phyloP scores from a whole-genome alignment of 2,888 invertebrate species.

The Platypus cylindrus region DNA sequence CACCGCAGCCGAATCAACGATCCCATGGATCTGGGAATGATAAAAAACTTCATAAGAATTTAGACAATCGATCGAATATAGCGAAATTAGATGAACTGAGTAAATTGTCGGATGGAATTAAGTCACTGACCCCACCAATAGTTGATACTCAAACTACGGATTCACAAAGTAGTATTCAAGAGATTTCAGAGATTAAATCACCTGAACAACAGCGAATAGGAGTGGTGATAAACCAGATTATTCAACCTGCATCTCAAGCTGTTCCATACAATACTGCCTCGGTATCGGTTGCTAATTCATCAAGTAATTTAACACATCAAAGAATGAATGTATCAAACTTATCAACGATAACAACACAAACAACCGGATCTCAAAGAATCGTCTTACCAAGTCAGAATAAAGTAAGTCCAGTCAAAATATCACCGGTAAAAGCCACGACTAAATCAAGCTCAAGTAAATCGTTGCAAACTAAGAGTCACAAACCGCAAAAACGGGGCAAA shows the following conservation, averaged over 20 bases:
- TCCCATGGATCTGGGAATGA: slow-evolving; percentile 16
- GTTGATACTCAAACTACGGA: slow-evolving; percentile 34
- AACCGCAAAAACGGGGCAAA: slow-evolving; percentile 17
- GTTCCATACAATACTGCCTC: slow-evolving; percentile 27
- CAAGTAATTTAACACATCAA: slow-evolving; percentile 25
- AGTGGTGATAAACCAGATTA: slow-evolving; percentile 14
- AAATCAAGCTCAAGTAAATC: slow-evolving; percentile 48
- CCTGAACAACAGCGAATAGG: slow-evolving; percentile 23
- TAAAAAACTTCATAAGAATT: slow-evolving; percentile 4
- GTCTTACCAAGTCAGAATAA: slow-evolving; percentile 40
- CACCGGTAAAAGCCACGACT: slow-evolving; percentile 43
- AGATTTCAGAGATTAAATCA: slow-evolving; percentile 26
- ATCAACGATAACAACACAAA: slow-evolving; percentile 27
- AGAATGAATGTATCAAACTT: slow-evolving; percentile 32
- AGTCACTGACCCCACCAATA: slow-evolving; percentile 30
- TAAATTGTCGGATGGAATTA: slow-evolving; percentile 20
- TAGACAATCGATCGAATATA: slow-evolving; percentile 10
- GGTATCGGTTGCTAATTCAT: slow-evolving; percentile 27
- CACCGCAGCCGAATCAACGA: slow-evolving; percentile 36
- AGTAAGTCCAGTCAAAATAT: slow-evolving; percentile 35
- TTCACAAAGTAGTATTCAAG: slow-evolving; percentile 30
- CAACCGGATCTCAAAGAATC: slow-evolving; percentile 35
- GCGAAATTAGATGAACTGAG: slow-evolving; percentile 19
- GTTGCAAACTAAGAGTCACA: slow-evolving; percentile 30
- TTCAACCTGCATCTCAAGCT: slow-evolving; percentile 29